Base-by-base conservation (phyloP, 1,140 invertebrate species). In the Ceratina australensis region DNA sequence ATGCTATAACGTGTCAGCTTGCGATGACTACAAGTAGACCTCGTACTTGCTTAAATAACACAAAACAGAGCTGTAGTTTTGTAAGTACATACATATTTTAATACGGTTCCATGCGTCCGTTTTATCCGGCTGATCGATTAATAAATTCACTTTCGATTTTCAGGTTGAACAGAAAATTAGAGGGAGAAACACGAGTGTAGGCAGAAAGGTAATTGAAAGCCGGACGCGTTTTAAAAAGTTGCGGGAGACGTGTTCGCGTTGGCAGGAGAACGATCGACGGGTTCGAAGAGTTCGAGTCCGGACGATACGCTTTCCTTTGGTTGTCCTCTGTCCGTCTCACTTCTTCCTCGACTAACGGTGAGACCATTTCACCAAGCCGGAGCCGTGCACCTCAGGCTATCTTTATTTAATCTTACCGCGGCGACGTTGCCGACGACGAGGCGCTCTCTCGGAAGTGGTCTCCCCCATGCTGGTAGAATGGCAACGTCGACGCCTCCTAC, bases 311-410 rank as follows among this genome's bases (percentile, higher is more conserved):
- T 87, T 87, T 86, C 83, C 78, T 81, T 57, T 60, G 68, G 72
- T 86, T 66, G 72, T 79, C 77, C 63, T 63, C 77, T 75, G 64
- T 87, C 79, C 75, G 72, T 86, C 85, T 83, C 87, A 81, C 84
- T 89, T 66, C 80, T 84, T 67, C 78, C 80, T 82, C 77, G 86
- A 83, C 80, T 86, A 88, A 88, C 87, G 82, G 84, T 85, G 83
- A 78, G 82, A 80, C 82, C 75, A 76, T 85, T 68, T 85, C 68
- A 64, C 78, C 67, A 61, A 65, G 72, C 56, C 69, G 68, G 50
- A 65, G 59, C 52, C 77, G 72, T 78, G 60, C 68, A 79, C 79
- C 77, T 72, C 80, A 66, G 80, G 68, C 83, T 72, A 75, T 85
- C 83, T 85, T 80, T 85, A 79, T 85, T 85, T 85, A 71, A 85